Evolutionary conservation across 2,888 invertebrate genomes (phyloP).

Genomic region (Cerastoderma edule): DNA sequence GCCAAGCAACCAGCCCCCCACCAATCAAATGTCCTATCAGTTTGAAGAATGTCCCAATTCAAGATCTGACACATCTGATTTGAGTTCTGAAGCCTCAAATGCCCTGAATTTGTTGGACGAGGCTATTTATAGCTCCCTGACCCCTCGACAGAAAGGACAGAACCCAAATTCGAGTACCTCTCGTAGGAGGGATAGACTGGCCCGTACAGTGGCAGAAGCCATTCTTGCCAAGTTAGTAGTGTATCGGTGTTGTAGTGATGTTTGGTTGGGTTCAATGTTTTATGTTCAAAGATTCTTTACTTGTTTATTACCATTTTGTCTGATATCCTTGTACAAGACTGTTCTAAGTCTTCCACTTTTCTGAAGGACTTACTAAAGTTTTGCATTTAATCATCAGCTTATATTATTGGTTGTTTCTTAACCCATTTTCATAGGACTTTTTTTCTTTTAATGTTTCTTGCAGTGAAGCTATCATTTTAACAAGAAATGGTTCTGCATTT

Average conservation of each 20-base stretch:
- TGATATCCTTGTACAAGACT: no score
- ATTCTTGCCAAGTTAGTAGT: slow-evolving; percentile 73
- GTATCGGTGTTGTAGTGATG: slow-evolving; percentile 7
- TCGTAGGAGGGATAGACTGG: slow-evolving; percentile 62
- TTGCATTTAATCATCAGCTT: no score
- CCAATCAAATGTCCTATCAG: slow-evolving; percentile 1
- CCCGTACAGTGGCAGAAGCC: slow-evolving; percentile 69
- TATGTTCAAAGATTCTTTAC: no score
- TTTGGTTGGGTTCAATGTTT: slow-evolving; percentile 1
- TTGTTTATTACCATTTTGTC: no score
- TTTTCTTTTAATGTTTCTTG: no score
- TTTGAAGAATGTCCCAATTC: slow-evolving; percentile 5
- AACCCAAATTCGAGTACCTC: slow-evolving; percentile 5
- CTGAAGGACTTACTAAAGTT: no score
- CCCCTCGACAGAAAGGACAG: slow-evolving; percentile 22
- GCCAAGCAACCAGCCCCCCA: slow-evolving; percentile 1
- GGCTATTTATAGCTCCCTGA: slow-evolving; percentile 40
- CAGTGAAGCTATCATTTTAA: no score
- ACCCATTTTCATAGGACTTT: no score
- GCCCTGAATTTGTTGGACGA: slow-evolving; percentile 46
- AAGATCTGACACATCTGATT: slow-evolving; percentile 24
- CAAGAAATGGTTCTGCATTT: no score
- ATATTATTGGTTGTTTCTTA: no score
- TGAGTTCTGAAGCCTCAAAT: slow-evolving; percentile 38
- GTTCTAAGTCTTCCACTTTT: no score